These are phyloP conservation scores for Luidia sarsii DNA, from an alignment of 53 echinoderm and acorn worm genomes.

Conservation along the genomic window DNA sequence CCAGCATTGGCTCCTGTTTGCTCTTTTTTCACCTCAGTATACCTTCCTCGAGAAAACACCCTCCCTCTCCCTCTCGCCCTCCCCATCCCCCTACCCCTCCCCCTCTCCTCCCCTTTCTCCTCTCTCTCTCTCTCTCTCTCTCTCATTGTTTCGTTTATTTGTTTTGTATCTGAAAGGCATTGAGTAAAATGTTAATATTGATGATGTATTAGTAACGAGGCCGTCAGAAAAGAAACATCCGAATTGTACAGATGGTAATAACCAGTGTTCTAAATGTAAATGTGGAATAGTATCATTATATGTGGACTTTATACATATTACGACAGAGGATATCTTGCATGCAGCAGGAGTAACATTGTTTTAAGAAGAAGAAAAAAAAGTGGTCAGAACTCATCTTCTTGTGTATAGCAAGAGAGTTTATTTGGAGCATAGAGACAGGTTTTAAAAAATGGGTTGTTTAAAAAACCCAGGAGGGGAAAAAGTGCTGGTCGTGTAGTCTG, in stretches of 20 bases:
- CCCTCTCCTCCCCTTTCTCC: too few relatives aligned
- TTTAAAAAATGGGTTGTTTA: too few relatives aligned
- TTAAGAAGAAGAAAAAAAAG: background rate
- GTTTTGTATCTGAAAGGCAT: constrained; percentile 9
- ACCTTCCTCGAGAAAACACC: too few relatives aligned
- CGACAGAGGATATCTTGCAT: constrained; percentile 30
- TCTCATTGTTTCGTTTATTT: background rate
- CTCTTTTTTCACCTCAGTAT: too few relatives aligned
- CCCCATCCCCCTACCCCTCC: too few relatives aligned
- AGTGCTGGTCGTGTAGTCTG: too few relatives aligned
- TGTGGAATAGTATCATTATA: constrained; percentile 31
- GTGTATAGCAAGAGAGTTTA: constrained; percentile 32
- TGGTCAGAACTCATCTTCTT: constrained; percentile 7
- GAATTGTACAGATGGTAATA: constrained; percentile 32
- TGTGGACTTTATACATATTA: constrained; percentile 41
- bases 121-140: too few relatives aligned
- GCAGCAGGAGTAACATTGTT: constrained; percentile 28
- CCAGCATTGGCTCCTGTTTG: too few relatives aligned
- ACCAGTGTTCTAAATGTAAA: constrained; percentile 25
- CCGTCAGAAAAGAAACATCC: background rate
- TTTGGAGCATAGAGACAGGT: background rate
- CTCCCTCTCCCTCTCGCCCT: too few relatives aligned
- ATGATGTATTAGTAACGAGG: background rate
- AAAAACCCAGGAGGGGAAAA: too few relatives aligned
- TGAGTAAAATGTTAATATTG: constrained; percentile 12